phyloP scores from a whole-genome alignment of 2,888 invertebrate genomes.

The Lasius fuliginosus region DNA sequence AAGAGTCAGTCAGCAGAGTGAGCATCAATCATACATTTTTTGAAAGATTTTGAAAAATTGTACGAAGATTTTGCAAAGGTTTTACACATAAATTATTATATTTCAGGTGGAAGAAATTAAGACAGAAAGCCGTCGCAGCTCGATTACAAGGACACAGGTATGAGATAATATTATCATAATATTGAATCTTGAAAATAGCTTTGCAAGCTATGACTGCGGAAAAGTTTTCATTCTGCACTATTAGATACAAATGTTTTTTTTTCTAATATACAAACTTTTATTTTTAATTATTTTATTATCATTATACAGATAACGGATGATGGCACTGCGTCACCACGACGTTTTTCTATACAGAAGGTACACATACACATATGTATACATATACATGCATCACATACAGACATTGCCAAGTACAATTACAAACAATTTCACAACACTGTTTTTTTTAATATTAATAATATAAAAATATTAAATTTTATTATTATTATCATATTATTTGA shows the following conservation, averaged over 20 bases:
- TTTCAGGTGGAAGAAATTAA: conserved; percentile 82
- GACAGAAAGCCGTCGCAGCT: conserved; percentile 84
- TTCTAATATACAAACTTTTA: neutral
- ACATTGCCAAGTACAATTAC: conserved; percentile 15
- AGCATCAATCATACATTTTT: conserved; percentile 44
- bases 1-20: conserved; percentile 82
- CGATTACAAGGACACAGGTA: conserved; percentile 81
- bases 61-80: neutral
- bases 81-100: neutral
- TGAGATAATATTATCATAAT: conserved; percentile 1
- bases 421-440: neutral
- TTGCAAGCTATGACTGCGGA: neutral
- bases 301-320: conserved; percentile 79
- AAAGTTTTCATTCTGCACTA: neutral
- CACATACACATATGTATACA: conserved; percentile 40
- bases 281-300: conserved; percentile 54
- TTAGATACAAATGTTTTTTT: neutral
- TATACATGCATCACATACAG: neutral
- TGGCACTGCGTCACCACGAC: conserved; percentile 79
- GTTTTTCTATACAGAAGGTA: conserved; percentile 83
- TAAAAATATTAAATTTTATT: neutral
- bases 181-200: neutral
- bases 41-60: neutral
- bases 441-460: neutral
- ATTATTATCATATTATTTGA: conserved; percentile 1